Conservation (phyloP, 2,888 invertebrate genomes). For the Micoletzkya japonica region DNA sequence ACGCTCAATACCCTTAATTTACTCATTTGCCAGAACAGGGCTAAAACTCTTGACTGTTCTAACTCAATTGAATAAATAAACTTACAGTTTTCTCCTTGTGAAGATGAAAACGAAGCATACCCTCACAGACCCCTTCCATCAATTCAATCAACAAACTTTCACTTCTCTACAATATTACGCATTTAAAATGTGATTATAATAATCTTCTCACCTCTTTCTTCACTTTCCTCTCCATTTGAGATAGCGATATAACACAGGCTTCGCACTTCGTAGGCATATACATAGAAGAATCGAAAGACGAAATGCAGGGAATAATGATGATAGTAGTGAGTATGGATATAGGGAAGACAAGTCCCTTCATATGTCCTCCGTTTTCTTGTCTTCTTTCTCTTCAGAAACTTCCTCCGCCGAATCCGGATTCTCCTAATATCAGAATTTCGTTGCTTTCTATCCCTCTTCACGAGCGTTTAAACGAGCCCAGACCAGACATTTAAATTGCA, state of each 20-base stretch:
- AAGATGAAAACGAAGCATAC: conserved; percentile 31
- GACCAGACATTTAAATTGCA: no score
- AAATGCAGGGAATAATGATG: neutral
- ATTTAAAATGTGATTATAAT: neutral
- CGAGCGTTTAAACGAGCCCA: no score
- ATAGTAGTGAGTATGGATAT: neutral
- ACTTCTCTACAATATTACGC: conserved; percentile 7
- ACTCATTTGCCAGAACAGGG: neutral
- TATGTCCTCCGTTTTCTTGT: conserved; percentile 3
- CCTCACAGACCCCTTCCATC: neutral
- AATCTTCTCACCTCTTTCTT: conserved; percentile 2
- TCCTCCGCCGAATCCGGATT: conserved; percentile 17
- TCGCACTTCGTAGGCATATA: conserved; percentile 14
- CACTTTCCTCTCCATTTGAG: conserved; percentile 5
- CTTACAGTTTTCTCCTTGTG: conserved; percentile 39
- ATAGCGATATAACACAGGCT: conserved; percentile 9
- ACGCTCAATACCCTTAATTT: conserved; percentile 33
- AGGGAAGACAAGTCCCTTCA: neutral
- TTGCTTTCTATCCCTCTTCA: no score
- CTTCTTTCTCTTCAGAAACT: conserved; percentile 11
- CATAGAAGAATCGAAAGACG: neutral
- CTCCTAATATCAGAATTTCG: no score
- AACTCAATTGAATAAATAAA: neutral
- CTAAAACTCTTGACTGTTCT: neutral
- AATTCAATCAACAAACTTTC: conserved; percentile 17